Evolutionary conservation across 2,888 invertebrate genomes (phyloP).

Genomic region (Merodon equestris): DNA sequence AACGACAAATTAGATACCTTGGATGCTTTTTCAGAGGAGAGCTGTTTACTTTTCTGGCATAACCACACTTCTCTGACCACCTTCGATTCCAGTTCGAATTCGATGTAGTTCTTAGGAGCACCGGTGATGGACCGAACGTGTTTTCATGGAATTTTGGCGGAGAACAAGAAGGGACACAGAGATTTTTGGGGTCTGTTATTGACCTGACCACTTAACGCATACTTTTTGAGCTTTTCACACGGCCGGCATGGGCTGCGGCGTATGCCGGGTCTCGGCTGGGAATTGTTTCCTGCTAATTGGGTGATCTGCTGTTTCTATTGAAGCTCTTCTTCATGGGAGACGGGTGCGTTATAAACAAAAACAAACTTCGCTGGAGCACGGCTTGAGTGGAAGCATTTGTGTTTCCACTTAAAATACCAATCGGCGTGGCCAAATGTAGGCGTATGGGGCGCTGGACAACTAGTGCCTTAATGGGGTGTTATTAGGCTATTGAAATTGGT

Average conservation of each 20-base stretch:
- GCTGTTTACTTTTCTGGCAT: slow-evolving; percentile 20
- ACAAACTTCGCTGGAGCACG: slow-evolving; percentile 18
- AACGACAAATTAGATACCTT: slow-evolving; percentile 62
- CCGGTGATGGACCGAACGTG: too few relatives aligned
- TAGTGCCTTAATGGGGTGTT: slow-evolving; percentile 41
- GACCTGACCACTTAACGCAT: slow-evolving; percentile 52
- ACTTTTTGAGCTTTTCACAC: slow-evolving; percentile 64
- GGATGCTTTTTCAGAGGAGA: slow-evolving; percentile 34
- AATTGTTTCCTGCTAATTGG: slow-evolving; percentile 64
- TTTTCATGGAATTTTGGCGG: slow-evolving; percentile 30
- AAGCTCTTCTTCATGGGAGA: slow-evolving; percentile 69
- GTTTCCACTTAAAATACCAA: slow-evolving; percentile 37
- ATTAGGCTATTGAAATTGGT: slow-evolving; percentile 55
- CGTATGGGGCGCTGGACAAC: slow-evolving; percentile 7
- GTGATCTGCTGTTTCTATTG: slow-evolving; percentile 67
- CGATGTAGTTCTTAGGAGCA: neutral
- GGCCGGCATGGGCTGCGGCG: too few relatives aligned
- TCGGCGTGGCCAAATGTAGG: neutral
- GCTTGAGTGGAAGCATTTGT: slow-evolving; percentile 34
- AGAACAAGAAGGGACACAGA: slow-evolving; percentile 13
- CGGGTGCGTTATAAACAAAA: slow-evolving; percentile 46
- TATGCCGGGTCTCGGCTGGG: slow-evolving; percentile 36
- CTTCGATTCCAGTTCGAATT: too few relatives aligned
- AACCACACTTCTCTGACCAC: neutral
- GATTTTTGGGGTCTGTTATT: slow-evolving; percentile 23